phyloP scores from a whole-genome alignment of 2,113 vertebrate genomes.

The Crotalus helleri region DNA sequence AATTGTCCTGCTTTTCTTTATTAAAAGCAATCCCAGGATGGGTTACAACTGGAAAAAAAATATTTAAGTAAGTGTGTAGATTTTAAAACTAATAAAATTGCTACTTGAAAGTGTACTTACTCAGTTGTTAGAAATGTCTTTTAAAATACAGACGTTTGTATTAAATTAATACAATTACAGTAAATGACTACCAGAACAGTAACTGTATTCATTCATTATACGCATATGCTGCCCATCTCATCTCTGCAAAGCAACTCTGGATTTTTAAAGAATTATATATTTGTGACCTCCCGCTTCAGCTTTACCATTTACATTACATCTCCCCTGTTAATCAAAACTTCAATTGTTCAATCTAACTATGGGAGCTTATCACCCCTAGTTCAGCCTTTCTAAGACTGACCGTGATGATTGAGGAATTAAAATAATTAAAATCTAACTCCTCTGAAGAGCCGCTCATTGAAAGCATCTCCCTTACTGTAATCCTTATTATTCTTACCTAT shows the following conservation, averaged over 20 bases:
- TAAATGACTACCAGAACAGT: neutral
- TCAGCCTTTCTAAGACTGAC: neutral
- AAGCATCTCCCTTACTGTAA: neutral
- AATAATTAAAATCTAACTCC: neutral
- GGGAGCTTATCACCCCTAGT: neutral
- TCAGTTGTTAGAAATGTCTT: neutral
- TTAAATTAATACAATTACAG: neutral
- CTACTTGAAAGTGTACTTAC: neutral
- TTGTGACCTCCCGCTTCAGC: neutral
- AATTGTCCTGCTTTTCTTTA: neutral
- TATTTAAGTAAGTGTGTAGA: neutral
- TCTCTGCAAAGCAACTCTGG: neutral
- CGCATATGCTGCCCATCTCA: neutral
- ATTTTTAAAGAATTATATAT: neutral
- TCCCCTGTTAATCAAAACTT: neutral
- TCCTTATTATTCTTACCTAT: neutral
- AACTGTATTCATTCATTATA: neutral
- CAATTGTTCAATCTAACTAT: neutral
- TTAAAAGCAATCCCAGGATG: neutral
- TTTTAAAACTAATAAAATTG: neutral
- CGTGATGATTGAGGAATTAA: neutral
- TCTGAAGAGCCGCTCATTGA: neutral
- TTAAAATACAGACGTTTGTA: neutral
- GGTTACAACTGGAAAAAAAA: neutral
- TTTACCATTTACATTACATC: neutral